Base-by-base conservation (phyloP, 2,888 invertebrate species). In the Fragum sueziense region DNA sequence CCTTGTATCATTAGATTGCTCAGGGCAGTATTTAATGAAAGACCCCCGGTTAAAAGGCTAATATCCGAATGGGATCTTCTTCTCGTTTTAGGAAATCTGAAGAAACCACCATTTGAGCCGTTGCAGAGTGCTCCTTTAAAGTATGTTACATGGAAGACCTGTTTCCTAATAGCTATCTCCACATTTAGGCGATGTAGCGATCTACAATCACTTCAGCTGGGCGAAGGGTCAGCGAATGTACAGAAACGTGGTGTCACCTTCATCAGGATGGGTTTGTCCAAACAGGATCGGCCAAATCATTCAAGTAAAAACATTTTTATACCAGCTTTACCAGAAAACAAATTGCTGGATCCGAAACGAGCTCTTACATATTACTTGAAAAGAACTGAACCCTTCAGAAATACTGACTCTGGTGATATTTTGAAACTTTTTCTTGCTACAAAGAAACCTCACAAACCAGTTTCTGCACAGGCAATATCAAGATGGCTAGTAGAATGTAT, bases 21-120 rank as follows among this genome's bases (percentile, higher is more conserved):
- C 3, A 76, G 52, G 54, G 76, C 37, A 17, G 69, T 80, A 17
- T 80, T 80, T 37, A 80, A 80, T 68, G 73, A 74, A 69, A n/a
- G 76, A 25, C 76, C 80, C 41, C 76, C 76, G n/a, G 25, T 69
- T 17, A 54, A 52, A 17, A 74, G 67, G 54, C 29, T 77, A 2
- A 22, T 80, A 52, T 72, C 75, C 37, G 78, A 75, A 67, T 78
- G 78, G 81, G 72, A 82, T 76, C 68, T 76, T 70, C 57, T 61
- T 57, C 65, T 70, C n/a, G 65, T 80, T 76, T 68, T 47, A 68
- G 69, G 34, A n/a, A 59, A 52, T 22, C 29, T 75, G 59, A 78
- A 82, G 54, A 65, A 52, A 47, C 31, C 62, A 20, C 70, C 70
- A 34, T 70, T 74, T 71, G 74, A 74, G 31, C 74, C 74, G 27